Conservation (phyloP, 2,113 vertebrate genomes). For the Corvus cornix region DNA sequence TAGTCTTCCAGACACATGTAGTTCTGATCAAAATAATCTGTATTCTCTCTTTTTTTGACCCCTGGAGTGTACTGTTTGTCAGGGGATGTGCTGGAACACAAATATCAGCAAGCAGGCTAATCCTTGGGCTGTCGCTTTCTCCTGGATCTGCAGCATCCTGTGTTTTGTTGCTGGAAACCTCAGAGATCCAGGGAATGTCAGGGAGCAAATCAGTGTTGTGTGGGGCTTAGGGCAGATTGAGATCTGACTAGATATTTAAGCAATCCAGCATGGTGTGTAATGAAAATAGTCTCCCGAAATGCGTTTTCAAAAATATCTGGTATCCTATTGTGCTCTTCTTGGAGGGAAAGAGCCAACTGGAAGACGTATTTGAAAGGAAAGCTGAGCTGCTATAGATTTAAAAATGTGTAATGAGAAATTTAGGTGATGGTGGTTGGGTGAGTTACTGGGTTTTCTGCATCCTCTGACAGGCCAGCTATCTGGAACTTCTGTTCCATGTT, state of each 20-base stretch:
- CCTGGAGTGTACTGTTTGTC: slow-evolving; percentile 33
- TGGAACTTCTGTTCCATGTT: neutral
- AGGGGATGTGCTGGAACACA: slow-evolving; percentile 41
- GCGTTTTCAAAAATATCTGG: neutral
- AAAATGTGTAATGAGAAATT: neutral
- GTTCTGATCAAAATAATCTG: slow-evolving; percentile 70
- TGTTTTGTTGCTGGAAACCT: neutral
- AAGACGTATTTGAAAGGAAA: neutral
- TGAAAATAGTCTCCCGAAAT: neutral
- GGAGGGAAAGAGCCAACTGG: neutral
- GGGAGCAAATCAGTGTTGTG: neutral
- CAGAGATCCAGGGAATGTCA: neutral
- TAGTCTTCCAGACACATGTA: slow-evolving; percentile 64
- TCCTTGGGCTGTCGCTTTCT: slow-evolving; percentile 2
- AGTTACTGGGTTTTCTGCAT: neutral
- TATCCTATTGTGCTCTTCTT: neutral
- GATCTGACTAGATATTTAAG: neutral
- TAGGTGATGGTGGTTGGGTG: neutral
- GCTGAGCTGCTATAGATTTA: neutral
- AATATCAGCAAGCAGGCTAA: slow-evolving; percentile 59
- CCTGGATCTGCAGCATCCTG: neutral
- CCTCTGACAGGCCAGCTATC: neutral
- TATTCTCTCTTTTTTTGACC: slow-evolving; percentile 30
- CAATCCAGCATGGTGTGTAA: neutral
- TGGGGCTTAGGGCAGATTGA: neutral